Evolutionary conservation across 2,113 vertebrate genomes (phyloP), one percentile per base, ranked within the genome.

Genomic region (Plecotus auritus): DNA sequence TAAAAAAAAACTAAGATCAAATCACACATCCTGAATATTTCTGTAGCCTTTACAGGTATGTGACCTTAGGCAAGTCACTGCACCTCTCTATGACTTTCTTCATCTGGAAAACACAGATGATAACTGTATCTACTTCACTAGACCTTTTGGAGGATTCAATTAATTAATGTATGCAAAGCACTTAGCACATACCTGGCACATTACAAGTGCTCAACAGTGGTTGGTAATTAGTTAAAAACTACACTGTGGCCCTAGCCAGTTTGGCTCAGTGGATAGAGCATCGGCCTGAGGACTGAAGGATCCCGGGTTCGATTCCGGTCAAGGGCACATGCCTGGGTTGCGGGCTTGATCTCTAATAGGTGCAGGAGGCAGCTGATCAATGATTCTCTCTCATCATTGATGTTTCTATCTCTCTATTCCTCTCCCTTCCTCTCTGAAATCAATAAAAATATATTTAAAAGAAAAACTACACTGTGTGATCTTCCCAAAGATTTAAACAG

Each of bases 151-250:
- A 77, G 7, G 5, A 67, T 54, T 91, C 61, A 67, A 30, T 92
- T 83, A 88, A 90, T 72, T 35, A 80, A 94, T 47, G 4, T 30
- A 88, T 18, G 32, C 28, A 45, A 92, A 85, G 23, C 17, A 28
- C 16, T 40, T 45, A 81, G 49, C 54, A 85, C 3, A 67, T 10
- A 3, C 59, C 37, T 61, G 20, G 26, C 59, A 80, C n/a, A 72
- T 47, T 35, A 28, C 1, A 84, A 54, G 30, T 18, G 4, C 20
- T 95, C 28, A 35, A 23, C 20, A 70, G 40, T 23, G 14, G 23
- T 40, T 85, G 32, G 18, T 40, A 85, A 95, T 28, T 81, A 64
- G 47, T 47, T 74, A 56, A 91, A 95, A 95, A 87, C n/a, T n/a
- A 73, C 0, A 64, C 1, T 56, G 3, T 90, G 56, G 56, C 56